Conservation (phyloP, 2,113 vertebrate genomes). For the Rhegmatorhina hoffmannsi region DNA sequence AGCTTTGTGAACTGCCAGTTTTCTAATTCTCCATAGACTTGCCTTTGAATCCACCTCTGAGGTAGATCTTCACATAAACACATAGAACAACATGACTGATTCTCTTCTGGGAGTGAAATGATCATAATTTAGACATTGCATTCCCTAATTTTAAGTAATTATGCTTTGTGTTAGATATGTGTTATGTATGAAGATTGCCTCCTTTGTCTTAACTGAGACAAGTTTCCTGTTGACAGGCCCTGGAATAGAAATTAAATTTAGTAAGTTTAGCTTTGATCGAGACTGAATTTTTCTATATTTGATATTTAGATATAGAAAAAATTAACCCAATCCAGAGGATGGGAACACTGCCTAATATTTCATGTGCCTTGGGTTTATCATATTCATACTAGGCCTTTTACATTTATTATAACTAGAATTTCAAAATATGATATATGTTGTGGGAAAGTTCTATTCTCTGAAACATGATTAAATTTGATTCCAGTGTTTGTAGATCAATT, state of each 20-base stretch:
- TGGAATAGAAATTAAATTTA: background rate
- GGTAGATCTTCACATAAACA: background rate
- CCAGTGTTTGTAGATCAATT: background rate
- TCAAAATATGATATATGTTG: background rate
- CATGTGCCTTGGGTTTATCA: background rate
- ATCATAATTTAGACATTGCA: background rate
- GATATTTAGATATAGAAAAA: background rate
- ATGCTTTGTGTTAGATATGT: background rate
- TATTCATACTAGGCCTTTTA: background rate
- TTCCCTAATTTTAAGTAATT: background rate
- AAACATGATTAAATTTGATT: background rate
- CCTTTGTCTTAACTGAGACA: background rate
- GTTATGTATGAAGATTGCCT: background rate
- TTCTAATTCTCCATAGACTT: background rate
- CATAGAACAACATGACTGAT: background rate
- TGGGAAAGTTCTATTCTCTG: background rate
- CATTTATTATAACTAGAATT: background rate
- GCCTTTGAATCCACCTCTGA: background rate
- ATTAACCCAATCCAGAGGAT: background rate
- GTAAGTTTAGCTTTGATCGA: background rate
- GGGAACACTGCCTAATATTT: background rate
- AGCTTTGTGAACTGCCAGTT: background rate
- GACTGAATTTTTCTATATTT: background rate
- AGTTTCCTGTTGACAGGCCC: background rate
- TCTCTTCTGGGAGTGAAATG: background rate